Percentiles rank a stretch among this genome's conserved stretches.
Conservation (phyloP, 2,113 vertebrate species). For the Equus przewalskii region DNA sequence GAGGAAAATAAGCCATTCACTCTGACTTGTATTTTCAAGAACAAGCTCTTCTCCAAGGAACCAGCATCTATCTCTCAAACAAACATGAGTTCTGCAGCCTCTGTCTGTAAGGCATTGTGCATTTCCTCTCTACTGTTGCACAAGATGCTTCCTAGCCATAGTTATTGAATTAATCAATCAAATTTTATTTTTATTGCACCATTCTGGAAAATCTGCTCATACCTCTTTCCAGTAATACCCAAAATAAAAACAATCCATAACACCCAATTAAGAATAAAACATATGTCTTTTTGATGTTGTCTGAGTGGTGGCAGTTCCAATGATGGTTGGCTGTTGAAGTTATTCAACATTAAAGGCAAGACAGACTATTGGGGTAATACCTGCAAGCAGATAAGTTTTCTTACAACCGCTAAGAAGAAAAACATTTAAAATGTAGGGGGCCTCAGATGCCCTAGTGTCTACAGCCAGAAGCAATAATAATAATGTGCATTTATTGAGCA, state of each 20-base stretch:
- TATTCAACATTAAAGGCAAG: constrained; percentile 64
- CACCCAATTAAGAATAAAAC: constrained; percentile 85
- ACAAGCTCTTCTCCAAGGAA: neutral
- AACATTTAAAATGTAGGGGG: constrained; percentile 14
- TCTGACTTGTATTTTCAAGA: neutral
- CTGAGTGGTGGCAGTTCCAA: constrained; percentile 68
- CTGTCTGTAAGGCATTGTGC: constrained; percentile 44
- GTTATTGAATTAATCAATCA: constrained; percentile 88
- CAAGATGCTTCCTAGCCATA: constrained; percentile 79
- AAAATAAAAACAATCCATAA: constrained; percentile 86
- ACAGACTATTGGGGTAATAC: neutral
- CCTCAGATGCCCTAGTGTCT: constrained; percentile 47
- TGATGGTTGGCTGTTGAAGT: constrained; percentile 69
- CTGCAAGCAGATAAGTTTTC: constrained; percentile 9
- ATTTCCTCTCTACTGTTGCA: constrained; percentile 79
- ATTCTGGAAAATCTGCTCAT: constrained; percentile 87
- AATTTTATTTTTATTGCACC: constrained; percentile 86
- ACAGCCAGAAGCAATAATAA: constrained; percentile 62
- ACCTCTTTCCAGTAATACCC: constrained; percentile 86
- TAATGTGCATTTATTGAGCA: constrained; percentile 42
- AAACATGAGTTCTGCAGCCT: constrained; percentile 1
- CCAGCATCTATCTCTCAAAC: neutral
- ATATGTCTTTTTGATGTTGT: constrained; percentile 84
- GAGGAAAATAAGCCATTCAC: neutral
- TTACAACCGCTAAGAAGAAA: neutral